Percentiles rank a stretch among this genome's conserved stretches.
phyloP scores from a whole-genome alignment of 2,888 invertebrate species.

The Matsumyia berberina region DNA sequence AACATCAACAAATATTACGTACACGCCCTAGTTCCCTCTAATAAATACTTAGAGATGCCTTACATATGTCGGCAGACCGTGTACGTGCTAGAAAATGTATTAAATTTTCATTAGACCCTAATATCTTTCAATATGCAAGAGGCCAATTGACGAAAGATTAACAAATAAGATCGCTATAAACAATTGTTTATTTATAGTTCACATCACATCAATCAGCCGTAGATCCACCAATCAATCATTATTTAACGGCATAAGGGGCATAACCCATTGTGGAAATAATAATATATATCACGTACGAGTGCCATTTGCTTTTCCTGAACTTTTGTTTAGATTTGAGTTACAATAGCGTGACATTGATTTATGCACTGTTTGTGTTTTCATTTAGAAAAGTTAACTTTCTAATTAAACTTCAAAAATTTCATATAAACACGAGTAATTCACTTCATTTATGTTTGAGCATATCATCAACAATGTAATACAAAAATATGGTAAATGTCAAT shows the following conservation, averaged over 20 bases:
- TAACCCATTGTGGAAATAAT: not conserved
- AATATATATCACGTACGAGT: not conserved
- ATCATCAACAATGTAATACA: too few relatives aligned
- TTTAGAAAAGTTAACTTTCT: not conserved
- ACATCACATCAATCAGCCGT: not conserved
- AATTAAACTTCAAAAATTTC: not conserved
- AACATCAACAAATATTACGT: constrained; percentile 24
- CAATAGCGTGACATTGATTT: constrained; percentile 3
- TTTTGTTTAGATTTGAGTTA: not conserved
- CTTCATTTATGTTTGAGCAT: not conserved
- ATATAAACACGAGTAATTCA: not conserved
- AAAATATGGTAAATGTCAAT: too few relatives aligned
- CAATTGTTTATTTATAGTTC: not conserved
- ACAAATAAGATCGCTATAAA: too few relatives aligned
- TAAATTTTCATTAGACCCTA: too few relatives aligned
- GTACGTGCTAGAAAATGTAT: too few relatives aligned
- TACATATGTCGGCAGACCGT: too few relatives aligned
- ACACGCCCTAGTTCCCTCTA: constrained; percentile 10
- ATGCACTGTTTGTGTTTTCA: not conserved
- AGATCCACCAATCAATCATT: constrained; percentile 1
- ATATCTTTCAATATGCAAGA: too few relatives aligned
- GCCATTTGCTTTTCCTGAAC: not conserved
- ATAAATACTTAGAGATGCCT: too few relatives aligned
- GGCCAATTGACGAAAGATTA: too few relatives aligned
- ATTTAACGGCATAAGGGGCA: not conserved